Conservation (phyloP, 1,140 invertebrate species). For the Drosophila erecta region DNA sequence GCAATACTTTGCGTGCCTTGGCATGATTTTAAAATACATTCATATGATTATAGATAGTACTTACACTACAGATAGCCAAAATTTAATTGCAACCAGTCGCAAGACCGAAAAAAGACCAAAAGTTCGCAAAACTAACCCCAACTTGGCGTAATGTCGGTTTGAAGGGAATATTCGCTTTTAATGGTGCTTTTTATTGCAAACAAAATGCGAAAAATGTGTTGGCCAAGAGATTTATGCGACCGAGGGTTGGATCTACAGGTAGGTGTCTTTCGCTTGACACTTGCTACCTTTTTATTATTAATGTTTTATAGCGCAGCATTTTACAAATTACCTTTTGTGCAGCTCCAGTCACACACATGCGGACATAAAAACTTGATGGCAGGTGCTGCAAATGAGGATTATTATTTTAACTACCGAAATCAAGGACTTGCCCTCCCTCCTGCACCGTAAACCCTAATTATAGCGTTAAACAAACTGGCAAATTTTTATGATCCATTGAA, state of each 20-base stretch:
- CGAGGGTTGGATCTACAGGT: not conserved
- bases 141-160: conserved; percentile 40
- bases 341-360: conserved; percentile 38
- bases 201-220: conserved; percentile 77
- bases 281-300: conserved; percentile 58
- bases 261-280: conserved; percentile 41
- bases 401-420: conserved; percentile 70
- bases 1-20: not conserved
- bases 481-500: conserved; percentile 2
- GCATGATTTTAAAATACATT: not conserved
- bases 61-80: no score
- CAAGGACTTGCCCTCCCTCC: not conserved
- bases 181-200: conserved; percentile 61
- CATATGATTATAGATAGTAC: no score
- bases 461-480: not conserved
- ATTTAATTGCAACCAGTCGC: not conserved
- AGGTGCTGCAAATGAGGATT: conserved; percentile 77
- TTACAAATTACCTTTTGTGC: conserved; percentile 74
- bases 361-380: conserved; percentile 65
- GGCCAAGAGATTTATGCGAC: conserved; percentile 1
- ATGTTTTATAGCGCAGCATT: conserved; percentile 74
- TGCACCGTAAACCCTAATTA: conserved; percentile 24
- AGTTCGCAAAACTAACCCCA: conserved; percentile 3
- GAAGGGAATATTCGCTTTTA: conserved; percentile 65
- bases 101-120: not conserved